Percentiles rank a stretch among this genome's conserved stretches.
Evolutionary conservation across 92 coral and sea anemone species (phyloP).

Genomic region (Epizoanthus scotinus): DNA sequence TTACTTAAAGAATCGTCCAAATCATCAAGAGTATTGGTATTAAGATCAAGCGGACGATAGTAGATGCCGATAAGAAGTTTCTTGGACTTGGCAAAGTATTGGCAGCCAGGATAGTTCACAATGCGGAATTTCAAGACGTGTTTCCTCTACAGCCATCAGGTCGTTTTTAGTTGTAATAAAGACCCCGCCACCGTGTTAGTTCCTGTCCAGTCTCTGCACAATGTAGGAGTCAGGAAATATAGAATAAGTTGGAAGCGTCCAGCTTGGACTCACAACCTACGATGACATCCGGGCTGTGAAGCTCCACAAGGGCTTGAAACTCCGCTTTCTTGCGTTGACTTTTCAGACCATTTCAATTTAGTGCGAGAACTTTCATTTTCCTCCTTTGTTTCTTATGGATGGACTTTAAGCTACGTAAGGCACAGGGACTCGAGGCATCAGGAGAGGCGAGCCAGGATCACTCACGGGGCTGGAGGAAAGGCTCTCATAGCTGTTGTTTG

Average conservation of each 20-base stretch:
- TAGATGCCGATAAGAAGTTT: slow-evolving; percentile 12
- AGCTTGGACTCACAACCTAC: too few relatives aligned
- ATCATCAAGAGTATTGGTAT: background rate
- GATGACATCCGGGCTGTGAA: slow-evolving; percentile 2
- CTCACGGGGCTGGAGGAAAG: background rate
- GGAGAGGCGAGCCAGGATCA: background rate
- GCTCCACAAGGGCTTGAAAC: slow-evolving; percentile 11
- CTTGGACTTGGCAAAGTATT: background rate
- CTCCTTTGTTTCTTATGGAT: slow-evolving; percentile 13
- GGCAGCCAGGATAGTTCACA: background rate
- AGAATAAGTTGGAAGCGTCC: slow-evolving; percentile 19
- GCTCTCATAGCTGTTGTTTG: slow-evolving; percentile 3
- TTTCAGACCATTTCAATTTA: slow-evolving; percentile 9
- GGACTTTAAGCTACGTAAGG: background rate
- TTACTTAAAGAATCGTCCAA: slow-evolving; percentile 1
- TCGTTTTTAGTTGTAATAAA: background rate
- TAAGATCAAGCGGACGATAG: background rate
- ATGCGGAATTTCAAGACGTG: slow-evolving; percentile 21
- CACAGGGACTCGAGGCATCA: slow-evolving; percentile 27
- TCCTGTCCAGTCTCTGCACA: too few relatives aligned
- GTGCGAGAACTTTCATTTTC: slow-evolving; percentile 23
- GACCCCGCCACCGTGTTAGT: too few relatives aligned
- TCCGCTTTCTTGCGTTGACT: slow-evolving; percentile 10
- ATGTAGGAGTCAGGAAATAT: slow-evolving; percentile 24
- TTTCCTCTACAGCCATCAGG: slow-evolving; percentile 23